phyloP scores from a whole-genome alignment of 92 coral and sea anemone genomes.

The Phenganax stokvisi region DNA sequence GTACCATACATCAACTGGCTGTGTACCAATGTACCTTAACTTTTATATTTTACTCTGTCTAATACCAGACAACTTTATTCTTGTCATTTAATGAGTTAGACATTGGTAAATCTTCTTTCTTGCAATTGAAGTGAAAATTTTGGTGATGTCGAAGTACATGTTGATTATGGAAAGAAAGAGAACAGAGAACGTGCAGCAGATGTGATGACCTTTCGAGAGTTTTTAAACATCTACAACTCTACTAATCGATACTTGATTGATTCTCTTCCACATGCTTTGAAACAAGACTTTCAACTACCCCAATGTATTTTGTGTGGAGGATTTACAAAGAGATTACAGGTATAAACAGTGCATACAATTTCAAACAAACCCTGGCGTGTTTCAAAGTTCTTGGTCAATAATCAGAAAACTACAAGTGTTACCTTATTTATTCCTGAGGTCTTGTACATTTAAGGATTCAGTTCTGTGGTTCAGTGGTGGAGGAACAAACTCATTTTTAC shows the following conservation, averaged over 20 bases:
- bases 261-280: slow-evolving; percentile 65
- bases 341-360: slow-evolving; percentile 3
- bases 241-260: slow-evolving; percentile 77
- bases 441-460: slow-evolving; percentile 59
- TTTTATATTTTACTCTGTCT: neutral
- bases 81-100: neutral
- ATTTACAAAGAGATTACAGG: slow-evolving; percentile 76
- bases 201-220: slow-evolving; percentile 59
- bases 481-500: slow-evolving; percentile 85
- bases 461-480: slow-evolving; percentile 96
- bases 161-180: slow-evolving; percentile 90
- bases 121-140: slow-evolving; percentile 46
- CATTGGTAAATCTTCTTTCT: neutral
- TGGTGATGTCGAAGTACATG: slow-evolving; percentile 64
- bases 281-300: slow-evolving; percentile 73
- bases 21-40: neutral
- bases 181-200: slow-evolving; percentile 83
- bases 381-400: neutral
- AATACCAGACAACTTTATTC: neutral
- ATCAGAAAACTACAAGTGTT: neutral
- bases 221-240: slow-evolving; percentile 64
- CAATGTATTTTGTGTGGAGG: slow-evolving; percentile 86
- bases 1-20: neutral
- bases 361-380: neutral
- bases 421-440: neutral